A percentile compares a stretch with the other conserved stretches of the same genome.
Conservation (phyloP, 1,140 invertebrate genomes). For the Drosophila punjabiensis region DNA sequence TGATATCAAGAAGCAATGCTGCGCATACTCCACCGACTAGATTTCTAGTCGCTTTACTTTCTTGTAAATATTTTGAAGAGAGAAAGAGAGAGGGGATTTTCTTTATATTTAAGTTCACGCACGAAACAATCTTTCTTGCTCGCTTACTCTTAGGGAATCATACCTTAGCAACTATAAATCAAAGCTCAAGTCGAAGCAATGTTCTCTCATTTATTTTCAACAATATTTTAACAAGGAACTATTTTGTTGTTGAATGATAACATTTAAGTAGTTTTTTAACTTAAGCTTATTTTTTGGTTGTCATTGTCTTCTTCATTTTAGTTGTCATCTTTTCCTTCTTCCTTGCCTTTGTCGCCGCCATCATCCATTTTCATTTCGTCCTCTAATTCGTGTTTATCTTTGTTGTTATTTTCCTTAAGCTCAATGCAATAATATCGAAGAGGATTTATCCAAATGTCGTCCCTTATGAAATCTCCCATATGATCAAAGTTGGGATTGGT, state of each 20-base stretch:
- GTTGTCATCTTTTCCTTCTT: not conserved
- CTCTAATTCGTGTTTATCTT: conserved; percentile 67
- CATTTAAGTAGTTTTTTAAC: not conserved
- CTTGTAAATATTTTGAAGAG: not conserved
- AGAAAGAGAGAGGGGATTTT: not conserved
- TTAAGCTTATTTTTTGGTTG: not conserved
- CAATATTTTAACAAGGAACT: not conserved
- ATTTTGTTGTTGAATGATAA: not conserved
- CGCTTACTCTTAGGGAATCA: not conserved
- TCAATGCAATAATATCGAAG: conserved; percentile 94
- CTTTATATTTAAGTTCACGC: not conserved
- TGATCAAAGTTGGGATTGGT: conserved; percentile 92
- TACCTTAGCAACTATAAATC: not conserved
- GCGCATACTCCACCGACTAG: not conserved
- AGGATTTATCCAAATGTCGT: conserved; percentile 96
- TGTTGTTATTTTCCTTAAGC: conserved; percentile 86
- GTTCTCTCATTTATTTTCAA: not conserved
- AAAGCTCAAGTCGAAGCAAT: not conserved
- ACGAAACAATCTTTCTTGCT: not conserved
- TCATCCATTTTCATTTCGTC: conserved; percentile 73
- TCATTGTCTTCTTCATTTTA: not conserved
- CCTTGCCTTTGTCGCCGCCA: conserved; percentile 28
- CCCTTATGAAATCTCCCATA: conserved; percentile 93
- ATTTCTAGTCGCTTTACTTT: not conserved
- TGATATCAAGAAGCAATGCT: not conserved